phyloP scores from a whole-genome alignment of 2,888 invertebrate genomes.

The Eupithecia subfuscata region DNA sequence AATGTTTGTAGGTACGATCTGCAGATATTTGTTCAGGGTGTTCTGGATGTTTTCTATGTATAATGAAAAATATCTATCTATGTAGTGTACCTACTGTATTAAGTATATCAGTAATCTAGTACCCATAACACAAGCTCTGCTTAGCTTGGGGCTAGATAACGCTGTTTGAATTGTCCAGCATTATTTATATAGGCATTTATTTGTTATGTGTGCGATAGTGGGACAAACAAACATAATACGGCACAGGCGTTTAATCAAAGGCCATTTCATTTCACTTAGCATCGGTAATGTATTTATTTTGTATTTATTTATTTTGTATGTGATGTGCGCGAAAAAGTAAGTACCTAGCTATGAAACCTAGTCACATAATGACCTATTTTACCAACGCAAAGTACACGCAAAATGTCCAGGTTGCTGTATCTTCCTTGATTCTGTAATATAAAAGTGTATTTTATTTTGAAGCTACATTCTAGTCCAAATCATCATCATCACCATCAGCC shows the following conservation, averaged over 20 bases:
- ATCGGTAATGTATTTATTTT: background rate
- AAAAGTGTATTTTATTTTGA: background rate
- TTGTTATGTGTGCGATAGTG: background rate
- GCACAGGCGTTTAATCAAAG: background rate
- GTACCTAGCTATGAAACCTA: background rate
- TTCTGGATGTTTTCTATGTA: no score
- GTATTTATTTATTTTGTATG: no score
- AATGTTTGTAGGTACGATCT: no score
- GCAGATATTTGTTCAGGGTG: no score
- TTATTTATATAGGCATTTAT: no score
- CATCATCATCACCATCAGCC: background rate
- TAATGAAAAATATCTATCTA: no score
- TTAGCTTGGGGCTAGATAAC: no score
- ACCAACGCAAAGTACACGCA: background rate
- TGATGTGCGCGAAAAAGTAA: background rate
- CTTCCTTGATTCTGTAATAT: background rate
- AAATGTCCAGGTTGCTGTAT: background rate
- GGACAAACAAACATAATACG: background rate
- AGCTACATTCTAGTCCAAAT: background rate
- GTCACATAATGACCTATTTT: background rate
- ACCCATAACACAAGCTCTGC: no score
- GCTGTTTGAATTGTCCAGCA: no score
- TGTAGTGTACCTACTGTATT: no score
- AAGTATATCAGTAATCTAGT: no score
- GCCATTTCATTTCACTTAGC: conserved; percentile 9